Percentiles rank a stretch among this genome's conserved stretches.
Evolutionary conservation across 2,888 invertebrate species (phyloP).

Genomic region (Mythimna impura): DNA sequence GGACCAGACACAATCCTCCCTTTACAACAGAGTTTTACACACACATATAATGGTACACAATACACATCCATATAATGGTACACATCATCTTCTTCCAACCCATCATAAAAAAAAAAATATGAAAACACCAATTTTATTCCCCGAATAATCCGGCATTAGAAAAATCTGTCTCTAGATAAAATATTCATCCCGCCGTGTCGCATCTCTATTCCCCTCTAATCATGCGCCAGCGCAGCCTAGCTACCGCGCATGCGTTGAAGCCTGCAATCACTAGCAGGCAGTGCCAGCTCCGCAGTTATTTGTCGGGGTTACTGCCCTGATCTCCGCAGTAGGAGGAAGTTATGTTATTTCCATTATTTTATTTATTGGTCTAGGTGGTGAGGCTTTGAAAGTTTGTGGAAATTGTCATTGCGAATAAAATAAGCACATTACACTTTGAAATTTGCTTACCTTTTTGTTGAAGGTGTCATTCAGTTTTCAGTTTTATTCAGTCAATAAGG

Average conservation of each 20-base stretch:
- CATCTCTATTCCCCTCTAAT: conserved; percentile 43
- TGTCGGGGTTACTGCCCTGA: conserved; percentile 55
- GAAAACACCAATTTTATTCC: not conserved
- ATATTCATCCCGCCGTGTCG: conserved; percentile 12
- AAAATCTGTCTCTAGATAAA: not conserved
- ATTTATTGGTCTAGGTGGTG: conserved; percentile 2
- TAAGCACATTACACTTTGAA: too few relatives aligned
- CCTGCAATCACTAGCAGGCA: conserved; percentile 57
- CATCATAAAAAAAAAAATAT: not conserved
- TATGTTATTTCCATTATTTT: conserved; percentile 40
- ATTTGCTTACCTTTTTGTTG: too few relatives aligned
- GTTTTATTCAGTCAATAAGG: too few relatives aligned
- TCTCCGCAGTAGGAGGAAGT: conserved; percentile 25
- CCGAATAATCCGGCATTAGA: not conserved
- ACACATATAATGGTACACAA: too few relatives aligned
- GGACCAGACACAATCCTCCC: too few relatives aligned
- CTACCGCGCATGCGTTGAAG: conserved; percentile 55
- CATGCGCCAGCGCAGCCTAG: conserved; percentile 37
- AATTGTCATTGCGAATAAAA: too few relatives aligned
- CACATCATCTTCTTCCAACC: not conserved
- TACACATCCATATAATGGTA: too few relatives aligned
- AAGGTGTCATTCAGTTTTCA: too few relatives aligned
- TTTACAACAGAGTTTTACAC: too few relatives aligned
- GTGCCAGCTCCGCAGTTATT: conserved; percentile 52
- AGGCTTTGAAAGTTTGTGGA: not conserved